phyloP scores from a whole-genome alignment of 2,113 vertebrate genomes.

The Zapus hudsonius region DNA sequence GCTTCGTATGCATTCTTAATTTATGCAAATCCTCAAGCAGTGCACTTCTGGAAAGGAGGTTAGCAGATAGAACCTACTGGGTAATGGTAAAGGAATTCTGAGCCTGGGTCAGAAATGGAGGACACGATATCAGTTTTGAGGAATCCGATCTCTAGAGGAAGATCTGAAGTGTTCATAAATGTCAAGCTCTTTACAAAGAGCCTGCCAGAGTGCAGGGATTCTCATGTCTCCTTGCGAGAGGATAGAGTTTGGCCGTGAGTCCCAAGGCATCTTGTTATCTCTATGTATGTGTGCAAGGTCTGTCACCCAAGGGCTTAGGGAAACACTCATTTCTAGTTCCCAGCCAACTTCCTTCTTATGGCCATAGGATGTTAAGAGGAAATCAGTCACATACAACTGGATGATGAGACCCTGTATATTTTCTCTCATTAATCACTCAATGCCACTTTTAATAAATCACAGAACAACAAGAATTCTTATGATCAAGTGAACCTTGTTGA shows the following conservation, averaged over 20 bases:
- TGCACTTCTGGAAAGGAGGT: slow-evolving; percentile 1
- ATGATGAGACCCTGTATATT: neutral
- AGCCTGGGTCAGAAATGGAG: neutral
- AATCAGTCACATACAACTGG: neutral
- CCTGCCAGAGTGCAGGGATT: neutral
- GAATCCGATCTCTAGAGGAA: slow-evolving; percentile 24
- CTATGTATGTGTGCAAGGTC: neutral
- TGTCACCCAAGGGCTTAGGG: slow-evolving; percentile 33
- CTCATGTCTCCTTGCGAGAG: neutral
- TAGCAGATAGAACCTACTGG: neutral
- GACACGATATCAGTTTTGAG: neutral
- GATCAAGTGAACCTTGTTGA: neutral
- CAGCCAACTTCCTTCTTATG: slow-evolving; percentile 34
- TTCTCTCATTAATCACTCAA: slow-evolving; percentile 16
- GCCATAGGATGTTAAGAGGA: slow-evolving; percentile 9
- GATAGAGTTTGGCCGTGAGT: neutral
- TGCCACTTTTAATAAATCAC: slow-evolving; percentile 10
- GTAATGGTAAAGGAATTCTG: slow-evolving; percentile 39
- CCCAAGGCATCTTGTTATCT: slow-evolving; percentile 60
- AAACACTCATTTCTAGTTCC: slow-evolving; percentile 41
- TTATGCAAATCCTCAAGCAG: slow-evolving; percentile 41
- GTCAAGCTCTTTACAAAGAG: slow-evolving; percentile 29
- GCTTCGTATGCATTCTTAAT: neutral
- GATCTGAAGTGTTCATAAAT: slow-evolving; percentile 42
- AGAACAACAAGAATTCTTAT: neutral